These are phyloP conservation scores for Propithecus deckenii DNA, from an alignment of 2,797 vertebrate species.

Conservation along the genomic window DNA sequence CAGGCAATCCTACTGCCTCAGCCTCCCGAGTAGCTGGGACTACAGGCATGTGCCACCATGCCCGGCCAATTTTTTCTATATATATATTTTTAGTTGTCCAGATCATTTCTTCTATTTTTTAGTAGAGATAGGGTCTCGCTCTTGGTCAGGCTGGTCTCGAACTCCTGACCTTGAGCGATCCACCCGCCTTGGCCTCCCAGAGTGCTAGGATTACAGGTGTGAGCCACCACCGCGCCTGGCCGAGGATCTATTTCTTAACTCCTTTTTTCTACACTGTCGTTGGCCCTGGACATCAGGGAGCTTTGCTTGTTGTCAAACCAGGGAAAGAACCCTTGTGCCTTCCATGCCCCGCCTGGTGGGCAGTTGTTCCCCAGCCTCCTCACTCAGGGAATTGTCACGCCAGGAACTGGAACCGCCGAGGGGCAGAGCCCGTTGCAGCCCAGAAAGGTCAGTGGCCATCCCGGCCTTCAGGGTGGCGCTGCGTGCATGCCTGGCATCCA, in stretches of 20 bases:
- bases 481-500: not conserved
- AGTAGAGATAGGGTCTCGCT: no score
- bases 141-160: no score
- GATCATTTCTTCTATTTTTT: no score
- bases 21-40: no score
- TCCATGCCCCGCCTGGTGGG: not conserved
- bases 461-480: not conserved
- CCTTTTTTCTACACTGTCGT: not conserved
- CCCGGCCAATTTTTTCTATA: no score
- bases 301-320: not conserved
- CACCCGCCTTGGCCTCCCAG: no score
- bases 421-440: not conserved
- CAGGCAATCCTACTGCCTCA: no score
- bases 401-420: not conserved
- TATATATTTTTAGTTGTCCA: no score
- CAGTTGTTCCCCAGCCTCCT: not conserved
- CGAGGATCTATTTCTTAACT: constrained; percentile 52
- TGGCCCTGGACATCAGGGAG: not conserved
- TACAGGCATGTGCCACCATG: no score
- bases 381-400: constrained; percentile 23
- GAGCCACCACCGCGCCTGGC: no score
- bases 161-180: no score
- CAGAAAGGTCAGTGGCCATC: not conserved
- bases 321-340: not conserved
- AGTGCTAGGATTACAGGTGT: no score